Base-by-base conservation (phyloP, 2,113 vertebrate genomes). In the Zosterops lateralis region DNA sequence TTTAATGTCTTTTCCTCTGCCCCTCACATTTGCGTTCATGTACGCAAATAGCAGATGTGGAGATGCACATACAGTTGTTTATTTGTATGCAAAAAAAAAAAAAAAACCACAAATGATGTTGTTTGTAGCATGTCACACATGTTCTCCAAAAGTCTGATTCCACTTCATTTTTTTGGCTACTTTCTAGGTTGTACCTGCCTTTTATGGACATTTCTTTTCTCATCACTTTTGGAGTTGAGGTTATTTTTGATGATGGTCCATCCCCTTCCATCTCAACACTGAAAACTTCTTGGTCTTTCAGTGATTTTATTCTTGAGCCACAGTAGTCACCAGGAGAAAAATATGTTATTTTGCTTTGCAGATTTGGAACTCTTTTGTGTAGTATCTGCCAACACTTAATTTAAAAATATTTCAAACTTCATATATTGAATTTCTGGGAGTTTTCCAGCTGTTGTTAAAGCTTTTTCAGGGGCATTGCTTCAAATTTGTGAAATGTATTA, bases 301-400 rank as follows among this genome's bases (percentile, higher is more conserved):
- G 14, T 51, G 20, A 28, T 60, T 81, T 60, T 72, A 47, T 57
- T 73, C 14, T 78, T 3, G 25, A 81, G 28, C 31, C 66, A 79
- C 70, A 65, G 58, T 50, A 87, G 77, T 68, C 38, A 82, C 20
- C 24, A 42, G 34, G 50, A 93, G 42, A 72, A 87, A 95, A 94
- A 92, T 22, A 65, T 8, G 44, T 45, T 78, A 34, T 66, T 89
- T 89, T 65, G 13, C 18, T 81, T 73, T 78, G 36, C 24, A 48
- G 73, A 68, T 78, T 92, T 93, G 66, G 70, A 89, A 64, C 26
- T 47, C 15, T 7, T 62, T 89, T 34, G 42, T 70, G 47, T 44
- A 84, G 31, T 73, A 66, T 92, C 77, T 93, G 84, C 77, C 73
- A 96, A 79, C 87, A 76, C 53, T 87, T 89, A 89, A 72, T 82